Base-by-base conservation (phyloP, 2,797 vertebrate species). In the Coracias cyanogaster region DNA sequence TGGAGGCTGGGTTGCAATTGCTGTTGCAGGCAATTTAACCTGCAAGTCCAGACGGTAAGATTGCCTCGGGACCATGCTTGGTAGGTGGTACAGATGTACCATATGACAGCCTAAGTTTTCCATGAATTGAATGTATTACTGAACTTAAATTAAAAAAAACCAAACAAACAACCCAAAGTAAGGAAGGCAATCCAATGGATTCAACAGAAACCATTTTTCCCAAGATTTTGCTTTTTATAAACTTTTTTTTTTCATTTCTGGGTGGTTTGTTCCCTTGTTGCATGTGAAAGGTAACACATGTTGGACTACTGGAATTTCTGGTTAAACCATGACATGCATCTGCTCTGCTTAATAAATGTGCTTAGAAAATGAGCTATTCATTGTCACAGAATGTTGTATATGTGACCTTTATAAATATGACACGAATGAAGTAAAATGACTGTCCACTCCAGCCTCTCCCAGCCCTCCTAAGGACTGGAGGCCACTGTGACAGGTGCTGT, bases 351-450 rank as follows among this genome's bases (percentile, higher is more conserved):
- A 86, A 60, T 11, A 80, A 43, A 67, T 1, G 1, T 17, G n/a
- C 66, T 90, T 72, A 70, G 81, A 84, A 93, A 93, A 79, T 1
- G n/a, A 90, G 71, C 66, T 85, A 66, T 43, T 82, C 58, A 45
- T 76, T 90, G 90, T 77, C 90, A 87, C 60, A 94, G 86, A 92
- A 73, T 16, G 60, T 6, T 89, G 80, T 80, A 28, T 79, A 70
- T 82, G 26, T 89, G 83, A 91, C 77, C 84, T 94, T 80, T 78
- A 78, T 15, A 79, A 84, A 90, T 20, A 71, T 22, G 54, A 94
- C 51, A 66, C 1, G 9, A 90, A 76, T 17, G 3, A 94, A 86
- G 58, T 45, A 70, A 88, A 88, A 76, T 0, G 25, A 58, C 60
- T 86, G 54, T 24, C 79, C 51, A 79, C 1, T 8, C 43, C 2